A percentile compares a stretch with the other conserved stretches of the same genome.
Evolutionary conservation across 2,113 vertebrate species (phyloP).

Genomic region (Calidris pygmaea): DNA sequence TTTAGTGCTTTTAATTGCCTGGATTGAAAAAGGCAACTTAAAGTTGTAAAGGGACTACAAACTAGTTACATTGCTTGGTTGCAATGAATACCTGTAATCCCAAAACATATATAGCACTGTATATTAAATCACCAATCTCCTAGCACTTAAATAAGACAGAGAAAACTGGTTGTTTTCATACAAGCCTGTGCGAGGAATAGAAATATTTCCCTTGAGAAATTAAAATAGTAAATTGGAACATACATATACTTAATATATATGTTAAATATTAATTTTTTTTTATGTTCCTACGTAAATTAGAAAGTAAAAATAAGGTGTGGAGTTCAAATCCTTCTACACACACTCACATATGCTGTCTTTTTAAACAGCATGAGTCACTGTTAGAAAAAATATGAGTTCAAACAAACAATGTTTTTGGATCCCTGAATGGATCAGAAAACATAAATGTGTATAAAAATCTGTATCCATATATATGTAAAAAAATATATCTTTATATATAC

Average conservation of each 20-base stretch:
- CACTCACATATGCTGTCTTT: background rate
- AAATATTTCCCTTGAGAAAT: background rate
- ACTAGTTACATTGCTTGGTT: background rate
- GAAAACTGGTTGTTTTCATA: background rate
- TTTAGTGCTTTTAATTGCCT: background rate
- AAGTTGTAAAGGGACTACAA: background rate
- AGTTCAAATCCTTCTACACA: background rate
- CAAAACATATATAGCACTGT: background rate
- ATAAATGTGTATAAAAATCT: background rate
- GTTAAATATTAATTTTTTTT: background rate
- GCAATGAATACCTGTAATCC: background rate
- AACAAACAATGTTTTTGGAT: background rate
- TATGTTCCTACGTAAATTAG: background rate
- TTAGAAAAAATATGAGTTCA: background rate
- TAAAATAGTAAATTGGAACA: background rate
- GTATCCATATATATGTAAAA: background rate
- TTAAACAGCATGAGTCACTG: background rate
- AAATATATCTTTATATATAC: background rate
- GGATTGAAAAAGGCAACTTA: background rate
- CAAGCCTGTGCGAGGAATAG: background rate
- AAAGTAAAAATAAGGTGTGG: background rate
- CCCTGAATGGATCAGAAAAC: background rate
- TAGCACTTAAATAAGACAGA: background rate
- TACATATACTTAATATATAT: background rate
- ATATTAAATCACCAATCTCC: background rate